Percentiles rank a stretch among this genome's conserved stretches.
phyloP scores from a whole-genome alignment of 1,140 invertebrate species.

The Pogonomyrmex californicus region DNA sequence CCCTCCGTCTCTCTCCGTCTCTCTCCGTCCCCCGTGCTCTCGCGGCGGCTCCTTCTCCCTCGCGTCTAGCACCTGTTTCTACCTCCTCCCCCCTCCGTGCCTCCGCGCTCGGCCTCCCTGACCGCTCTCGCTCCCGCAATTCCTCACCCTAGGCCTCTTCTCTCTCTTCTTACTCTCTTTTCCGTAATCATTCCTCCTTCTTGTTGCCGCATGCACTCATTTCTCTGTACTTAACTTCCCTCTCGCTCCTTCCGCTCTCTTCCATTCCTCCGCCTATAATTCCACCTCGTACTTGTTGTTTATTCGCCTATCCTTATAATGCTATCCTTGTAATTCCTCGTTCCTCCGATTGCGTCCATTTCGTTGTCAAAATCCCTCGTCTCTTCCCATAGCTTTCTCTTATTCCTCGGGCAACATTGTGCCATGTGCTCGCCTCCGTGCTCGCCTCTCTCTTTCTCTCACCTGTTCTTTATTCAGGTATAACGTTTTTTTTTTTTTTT shows the following conservation, averaged over 20 bases:
- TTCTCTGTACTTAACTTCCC: slow-evolving; percentile 63
- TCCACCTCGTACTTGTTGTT: slow-evolving; percentile 62
- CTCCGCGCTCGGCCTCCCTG: slow-evolving; percentile 10
- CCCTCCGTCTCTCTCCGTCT: slow-evolving; percentile 24
- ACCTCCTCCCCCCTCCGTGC: slow-evolving; percentile 20
- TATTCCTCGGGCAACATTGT: slow-evolving; percentile 40
- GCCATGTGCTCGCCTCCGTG: slow-evolving; percentile 18
- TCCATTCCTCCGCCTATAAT: slow-evolving; percentile 36
- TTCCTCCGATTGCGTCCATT: slow-evolving; percentile 6
- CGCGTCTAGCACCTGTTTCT: slow-evolving; percentile 47
- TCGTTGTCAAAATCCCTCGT: slow-evolving; percentile 28
- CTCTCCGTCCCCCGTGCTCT: background rate
- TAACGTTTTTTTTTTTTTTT: no score
- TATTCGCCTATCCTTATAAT: slow-evolving; percentile 38
- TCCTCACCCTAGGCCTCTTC: slow-evolving; percentile 64
- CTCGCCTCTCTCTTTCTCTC: no score
- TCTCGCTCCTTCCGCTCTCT: slow-evolving; percentile 54
- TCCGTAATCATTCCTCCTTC: slow-evolving; percentile 58
- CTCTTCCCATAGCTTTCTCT: slow-evolving; percentile 31
- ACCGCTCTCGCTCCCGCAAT: slow-evolving; percentile 44
- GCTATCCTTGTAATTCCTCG: slow-evolving; percentile 32
- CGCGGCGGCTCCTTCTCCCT: slow-evolving; percentile 32
- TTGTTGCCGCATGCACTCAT: slow-evolving; percentile 40
- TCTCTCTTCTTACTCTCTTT: slow-evolving; percentile 44
- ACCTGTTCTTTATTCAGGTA: slow-evolving; percentile 48